Evolutionary conservation across 2,113 vertebrate genomes (phyloP).

Genomic region (Oxygymnocypris stewartii): DNA sequence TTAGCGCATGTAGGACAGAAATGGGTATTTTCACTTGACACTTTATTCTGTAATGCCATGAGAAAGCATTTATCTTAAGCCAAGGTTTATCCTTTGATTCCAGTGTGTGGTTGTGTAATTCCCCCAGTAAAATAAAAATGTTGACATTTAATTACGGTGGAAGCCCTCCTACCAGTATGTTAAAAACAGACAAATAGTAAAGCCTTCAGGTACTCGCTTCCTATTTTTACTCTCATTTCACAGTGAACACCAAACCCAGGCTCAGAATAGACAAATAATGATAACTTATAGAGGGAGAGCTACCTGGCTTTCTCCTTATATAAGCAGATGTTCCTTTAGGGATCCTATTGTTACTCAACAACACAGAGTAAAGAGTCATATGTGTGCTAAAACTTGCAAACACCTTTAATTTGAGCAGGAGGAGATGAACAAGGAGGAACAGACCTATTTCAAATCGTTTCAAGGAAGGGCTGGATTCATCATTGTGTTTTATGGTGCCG

Average conservation of each 20-base stretch:
- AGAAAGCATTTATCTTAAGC: slow-evolving; percentile 60
- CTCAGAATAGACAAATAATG: not conserved
- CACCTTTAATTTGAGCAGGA: slow-evolving; percentile 13
- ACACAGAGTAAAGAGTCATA: not conserved
- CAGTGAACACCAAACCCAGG: not conserved
- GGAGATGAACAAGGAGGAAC: slow-evolving; percentile 39
- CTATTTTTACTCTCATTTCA: slow-evolving; percentile 48
- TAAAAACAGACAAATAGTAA: slow-evolving; percentile 35
- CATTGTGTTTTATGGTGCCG: slow-evolving; percentile 64
- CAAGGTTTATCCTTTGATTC: slow-evolving; percentile 74
- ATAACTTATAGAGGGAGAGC: not conserved
- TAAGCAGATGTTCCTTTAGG: slow-evolving; percentile 31
- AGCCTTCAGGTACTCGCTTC: slow-evolving; percentile 40
- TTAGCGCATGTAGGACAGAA: slow-evolving; percentile 51
- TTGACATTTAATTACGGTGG: slow-evolving; percentile 71
- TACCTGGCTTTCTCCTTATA: not conserved
- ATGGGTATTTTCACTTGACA: slow-evolving; percentile 59
- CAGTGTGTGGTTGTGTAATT: slow-evolving; percentile 68
- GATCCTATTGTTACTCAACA: not conserved
- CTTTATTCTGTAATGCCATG: slow-evolving; percentile 66
- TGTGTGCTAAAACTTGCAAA: not conserved
- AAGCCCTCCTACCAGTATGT: slow-evolving; percentile 43
- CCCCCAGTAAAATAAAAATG: slow-evolving; percentile 65
- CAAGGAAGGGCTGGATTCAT: slow-evolving; percentile 18
- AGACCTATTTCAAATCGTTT: slow-evolving; percentile 46